Evolutionary conservation across 2,113 vertebrate genomes (phyloP).

Genomic region (Serilophus lunatus): DNA sequence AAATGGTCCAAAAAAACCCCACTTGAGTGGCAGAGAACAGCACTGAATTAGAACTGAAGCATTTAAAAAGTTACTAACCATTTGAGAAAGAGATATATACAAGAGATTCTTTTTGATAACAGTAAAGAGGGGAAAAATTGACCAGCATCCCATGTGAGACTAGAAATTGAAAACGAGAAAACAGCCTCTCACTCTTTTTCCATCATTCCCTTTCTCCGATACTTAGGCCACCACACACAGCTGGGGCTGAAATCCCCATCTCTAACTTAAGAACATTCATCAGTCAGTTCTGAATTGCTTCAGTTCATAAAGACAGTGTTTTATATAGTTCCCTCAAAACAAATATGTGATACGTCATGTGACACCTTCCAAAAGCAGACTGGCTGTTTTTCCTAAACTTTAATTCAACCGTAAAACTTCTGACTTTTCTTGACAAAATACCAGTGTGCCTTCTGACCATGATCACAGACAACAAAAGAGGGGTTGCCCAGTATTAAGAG

Average conservation of each 20-base stretch:
- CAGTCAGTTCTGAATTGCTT: background rate
- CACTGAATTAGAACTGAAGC: background rate
- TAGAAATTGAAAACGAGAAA: background rate
- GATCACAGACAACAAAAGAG: background rate
- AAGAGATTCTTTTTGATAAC: background rate
- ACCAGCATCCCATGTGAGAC: background rate
- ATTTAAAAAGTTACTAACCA: background rate
- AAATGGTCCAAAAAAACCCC: fast-evolving
- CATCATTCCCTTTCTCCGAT: background rate
- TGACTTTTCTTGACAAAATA: background rate
- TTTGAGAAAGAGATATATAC: background rate
- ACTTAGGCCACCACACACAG: background rate
- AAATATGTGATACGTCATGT: fast-evolving
- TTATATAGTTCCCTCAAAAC: background rate
- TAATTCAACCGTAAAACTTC: background rate
- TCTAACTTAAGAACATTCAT: background rate
- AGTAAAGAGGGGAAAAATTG: background rate
- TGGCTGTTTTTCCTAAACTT: background rate
- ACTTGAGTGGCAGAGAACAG: background rate
- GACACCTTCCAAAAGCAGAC: background rate
- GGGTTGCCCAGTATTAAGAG: background rate
- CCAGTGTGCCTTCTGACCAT: background rate
- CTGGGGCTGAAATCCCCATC: background rate
- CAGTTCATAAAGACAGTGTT: background rate
- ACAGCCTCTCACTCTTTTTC: background rate